Evolutionary conservation across 1,140 invertebrate genomes (phyloP), one percentile per base, ranked within the genome.

Genomic region (Megathymus violae): DNA sequence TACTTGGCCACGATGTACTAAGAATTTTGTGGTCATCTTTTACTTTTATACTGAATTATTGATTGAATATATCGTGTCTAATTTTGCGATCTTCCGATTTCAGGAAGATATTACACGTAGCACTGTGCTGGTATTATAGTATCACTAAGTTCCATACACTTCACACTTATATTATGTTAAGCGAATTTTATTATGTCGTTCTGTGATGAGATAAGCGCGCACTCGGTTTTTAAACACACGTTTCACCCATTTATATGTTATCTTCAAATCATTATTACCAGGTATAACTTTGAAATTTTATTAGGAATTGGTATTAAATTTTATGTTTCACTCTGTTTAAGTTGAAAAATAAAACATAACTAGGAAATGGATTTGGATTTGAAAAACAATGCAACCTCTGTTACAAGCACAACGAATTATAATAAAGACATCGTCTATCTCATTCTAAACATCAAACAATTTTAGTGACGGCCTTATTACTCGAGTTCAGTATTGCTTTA

Each of bases 111-210:
- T 7, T 31, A 31, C 1, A 58, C 34, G n/a, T 43, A 25, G 25
- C 25, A 46, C n/a, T n/a, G n/a, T n/a, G n/a, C 54, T 58, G 54
- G 16, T 34, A 46, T n/a, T 43, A 56, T 31, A n/a, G 43, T 43
- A 31, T 46, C 41, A 58, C 54, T 46, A 58, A 9, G 15, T 31
- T 56, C 40, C 25, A 44, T 25, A 13, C 10, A 56, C 11, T 25
- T 44, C 31, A 54, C 50, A 54, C 50, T 41, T 41, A 54, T 1
- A 15, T 41, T 25, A 13, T 41, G 14, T 54, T 22, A 2, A 31
- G n/a, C n/a, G n/a, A n/a, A n/a, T n/a, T 7, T 31, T 4, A 31
- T 31, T 9, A 22, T 22, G 5, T 31, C 4, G 9, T 9, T 31
- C 1, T 31, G 1, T 31, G 22, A 31, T n/a, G 9, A 31, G 4